phyloP scores from a whole-genome alignment of 2,113 vertebrate genomes.

The Caretta caretta region DNA sequence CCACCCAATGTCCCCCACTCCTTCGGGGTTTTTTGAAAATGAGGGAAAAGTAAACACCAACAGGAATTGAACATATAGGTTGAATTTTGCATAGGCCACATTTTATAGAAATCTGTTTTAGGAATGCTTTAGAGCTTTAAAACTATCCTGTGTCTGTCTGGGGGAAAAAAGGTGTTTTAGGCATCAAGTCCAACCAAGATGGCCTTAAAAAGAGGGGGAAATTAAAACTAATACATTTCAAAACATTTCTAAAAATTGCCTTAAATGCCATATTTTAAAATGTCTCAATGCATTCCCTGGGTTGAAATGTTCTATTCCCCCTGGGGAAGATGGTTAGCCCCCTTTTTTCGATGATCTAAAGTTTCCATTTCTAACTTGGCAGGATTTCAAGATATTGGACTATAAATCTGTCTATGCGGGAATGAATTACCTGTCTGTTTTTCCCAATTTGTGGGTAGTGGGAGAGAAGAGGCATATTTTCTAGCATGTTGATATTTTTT shows the following conservation, averaged over 20 bases:
- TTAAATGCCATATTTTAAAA: neutral
- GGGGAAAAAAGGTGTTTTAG: neutral
- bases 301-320: neutral
- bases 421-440: neutral
- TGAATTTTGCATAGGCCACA: neutral
- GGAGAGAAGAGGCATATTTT: fast-evolving
- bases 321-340: neutral
- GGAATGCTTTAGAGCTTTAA: neutral
- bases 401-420: neutral
- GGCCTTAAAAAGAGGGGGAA: neutral
- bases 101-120: neutral
- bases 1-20: no score
- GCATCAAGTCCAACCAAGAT: neutral
- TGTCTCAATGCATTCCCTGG: neutral
- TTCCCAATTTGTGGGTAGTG: neutral
- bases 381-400: neutral
- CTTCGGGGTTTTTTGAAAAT: no score
- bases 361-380: neutral
- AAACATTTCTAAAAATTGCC: neutral
- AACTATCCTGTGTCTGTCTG: neutral
- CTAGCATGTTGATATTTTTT: fast-evolving
- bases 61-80: neutral
- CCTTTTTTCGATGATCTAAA: neutral
- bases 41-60: neutral
- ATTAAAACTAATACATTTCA: neutral